Base-by-base conservation (phyloP, 2,113 vertebrate species). In the Scalopus aquaticus region DNA sequence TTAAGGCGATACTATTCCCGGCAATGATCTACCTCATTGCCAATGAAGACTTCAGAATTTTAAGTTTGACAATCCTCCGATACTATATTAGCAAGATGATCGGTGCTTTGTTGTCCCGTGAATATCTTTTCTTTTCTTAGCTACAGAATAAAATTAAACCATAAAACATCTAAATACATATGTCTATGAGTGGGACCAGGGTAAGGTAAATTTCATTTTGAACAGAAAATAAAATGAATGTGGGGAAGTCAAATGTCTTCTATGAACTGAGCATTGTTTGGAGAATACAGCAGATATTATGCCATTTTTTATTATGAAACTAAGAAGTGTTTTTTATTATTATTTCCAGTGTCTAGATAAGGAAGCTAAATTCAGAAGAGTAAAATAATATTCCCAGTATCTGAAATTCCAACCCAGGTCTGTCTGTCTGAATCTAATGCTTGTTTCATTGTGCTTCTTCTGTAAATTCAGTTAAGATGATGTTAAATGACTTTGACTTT, bases 401-500 rank as follows among this genome's bases (percentile, higher is more conserved):
- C 51, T 67, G 26, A n/a, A 12, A 80, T 73, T 70, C 39, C 37
- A 54, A 20, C 9, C 4, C 16, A 54, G 17, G 9, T 85, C 81
- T 35, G 24, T 51, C 39, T 69, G 32, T 64, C 77, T 76, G 73
- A 79, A 80, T 13, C 64, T 19, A 37, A 10, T n/a, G 6, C 10
- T 81, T 78, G 15, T 30, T 95, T 88, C 65, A 37, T 28, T 49
- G 70, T 6, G 12, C 24, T 80, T 84, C 46, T 78, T 88, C 22
- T 85, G 37, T 64, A 74, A 67, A 84, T 35, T 76, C 32, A n/a
- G 11, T 65, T 90, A 30, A 49, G 22, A n/a, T 77, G 78, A 92
- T 88, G 94, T 92, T 86, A 94, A 87, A 54, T 79, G 32, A 7
- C 49, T 90, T 62, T 90, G n/a, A 51, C n/a, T 92, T 51, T 69